Evolutionary conservation across 1,140 invertebrate genomes (phyloP), one percentile per base, ranked within the genome.

Genomic region (Tribolium castaneum): DNA sequence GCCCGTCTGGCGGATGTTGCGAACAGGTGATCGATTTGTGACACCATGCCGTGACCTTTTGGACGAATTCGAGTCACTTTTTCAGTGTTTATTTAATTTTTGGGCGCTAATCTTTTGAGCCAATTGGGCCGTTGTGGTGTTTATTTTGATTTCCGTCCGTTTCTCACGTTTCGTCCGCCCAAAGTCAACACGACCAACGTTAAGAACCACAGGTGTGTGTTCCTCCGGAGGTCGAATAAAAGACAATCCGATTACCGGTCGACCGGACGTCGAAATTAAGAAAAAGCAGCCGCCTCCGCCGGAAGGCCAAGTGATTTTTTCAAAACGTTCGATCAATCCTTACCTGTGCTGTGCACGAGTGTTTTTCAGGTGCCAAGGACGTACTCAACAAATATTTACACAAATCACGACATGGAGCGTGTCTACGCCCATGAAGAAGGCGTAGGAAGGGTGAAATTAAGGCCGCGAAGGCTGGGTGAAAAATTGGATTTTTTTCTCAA

Each of bases 11-110:
- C 71, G 71, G 71, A 73, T 73, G 71, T 73, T 14, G 71, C 71
- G 25, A 73, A 54, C 71, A 73, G 71, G 71, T 73, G 71, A 73
- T 73, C 71, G 71, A 73, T 73, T 73, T 73, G 71, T 12, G 51
- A 35, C 16, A 34, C 30, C 59, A 35, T 66, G 59, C 14, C 30
- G 45, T 66, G 59, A 66, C 59, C 59, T 66, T 66, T 66, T 19
- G 16, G 16, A 19, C 16, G 16, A 19, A 19, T 19, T 1, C 16
- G 16, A 19, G 16, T 19, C 16, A 19, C 2, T 19, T 19, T 19
- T 19, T 2, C 16, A 19, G 16, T 19, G 16, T 19, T 19, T 19
- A 19, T 19, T 19, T 19, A 19, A 1, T 19, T 19, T 19, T 19
- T 19, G 16, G 16, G 16, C 16, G 25, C 5, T 30, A 30, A 30